phyloP scores from a whole-genome alignment of 2,113 vertebrate species.

The Marmota monax region DNA sequence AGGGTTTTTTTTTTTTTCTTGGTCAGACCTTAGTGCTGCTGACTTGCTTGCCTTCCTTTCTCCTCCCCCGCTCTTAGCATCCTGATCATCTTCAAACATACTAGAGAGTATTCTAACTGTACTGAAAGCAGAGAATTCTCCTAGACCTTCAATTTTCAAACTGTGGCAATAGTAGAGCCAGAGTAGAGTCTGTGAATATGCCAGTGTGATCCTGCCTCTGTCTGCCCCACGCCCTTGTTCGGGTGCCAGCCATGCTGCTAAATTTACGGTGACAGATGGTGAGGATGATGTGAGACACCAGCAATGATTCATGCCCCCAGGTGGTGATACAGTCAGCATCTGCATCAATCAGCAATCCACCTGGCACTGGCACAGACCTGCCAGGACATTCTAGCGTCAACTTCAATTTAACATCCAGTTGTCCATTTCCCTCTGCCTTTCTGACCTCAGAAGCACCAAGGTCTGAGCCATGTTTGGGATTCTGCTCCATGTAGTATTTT shows the following conservation, averaged over 20 bases:
- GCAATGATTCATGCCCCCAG: constrained; percentile 53
- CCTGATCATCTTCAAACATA: background rate
- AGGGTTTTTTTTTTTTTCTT: background rate
- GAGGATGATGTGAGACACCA: background rate
- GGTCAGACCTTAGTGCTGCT: background rate
- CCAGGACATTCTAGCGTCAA: background rate
- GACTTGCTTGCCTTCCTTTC: background rate
- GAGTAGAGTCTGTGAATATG: background rate
- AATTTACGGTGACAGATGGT: background rate
- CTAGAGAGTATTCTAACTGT: background rate
- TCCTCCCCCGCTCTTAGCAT: background rate
- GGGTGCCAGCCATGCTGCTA: background rate
- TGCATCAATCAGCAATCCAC: constrained; percentile 33
- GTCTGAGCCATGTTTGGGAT: background rate
- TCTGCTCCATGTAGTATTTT: background rate
- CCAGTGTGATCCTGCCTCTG: background rate
- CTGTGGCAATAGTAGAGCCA: background rate
- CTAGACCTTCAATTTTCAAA: background rate
- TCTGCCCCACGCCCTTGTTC: background rate
- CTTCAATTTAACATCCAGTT: background rate
- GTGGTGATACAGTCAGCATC: background rate
- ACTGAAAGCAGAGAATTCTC: background rate
- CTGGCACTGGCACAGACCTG: background rate
- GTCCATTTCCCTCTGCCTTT: constrained; percentile 14
- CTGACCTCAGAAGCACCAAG: background rate